Evolutionary conservation across 2,113 vertebrate genomes (phyloP), one percentile per base, ranked within the genome.

Genomic region (Tupaia tana): DNA sequence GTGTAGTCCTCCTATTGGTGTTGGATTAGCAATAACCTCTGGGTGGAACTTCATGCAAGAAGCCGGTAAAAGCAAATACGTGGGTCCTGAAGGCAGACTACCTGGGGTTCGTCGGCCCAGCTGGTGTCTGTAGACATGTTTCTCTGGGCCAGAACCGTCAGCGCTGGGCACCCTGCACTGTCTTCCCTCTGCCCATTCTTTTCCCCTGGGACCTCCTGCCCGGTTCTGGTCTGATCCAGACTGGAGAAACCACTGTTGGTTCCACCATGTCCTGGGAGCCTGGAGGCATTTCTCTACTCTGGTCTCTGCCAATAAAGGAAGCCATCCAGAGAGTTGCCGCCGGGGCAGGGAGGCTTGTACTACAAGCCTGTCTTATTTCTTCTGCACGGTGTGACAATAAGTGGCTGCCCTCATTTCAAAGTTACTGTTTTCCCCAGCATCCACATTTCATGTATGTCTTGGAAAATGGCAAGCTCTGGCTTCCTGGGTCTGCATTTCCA

Each of bases 1-100:
- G 58, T 14, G 2, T 18, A 3, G 27, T 18, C 34, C 19, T 58
- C 59, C 56, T 16, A 4, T 3, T 10, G 63, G 59, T 0, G 0
- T 20, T 6, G 16, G n/a, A 27, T 25, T 74, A 66, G 63, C 9
- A n/a, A 67, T 82, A 31, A 34, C n/a, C 82, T 85, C 25, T 20
- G 12, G 20, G 20, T 13, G 3, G 56, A 15, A 43, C 78, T 93
- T 90, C 0, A 25, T 27, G 69, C 58, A 75, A 24, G 81, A 75
- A 67, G 22, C 43, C 34, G 54, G 59, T 0, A 12, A 74, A 25
- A 73, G 27, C 22, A 31, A 78, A 29, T 27, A 14, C 67, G 11
- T 7, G n/a, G 69, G 9, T 13, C 15, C 54, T 25, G 43, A 31
- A 12, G 64, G 29, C 8, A 1, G 64, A 27, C 6, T 67, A 29